Conservation (phyloP, 2,113 vertebrate genomes). For the Phaethornis superciliosus region DNA sequence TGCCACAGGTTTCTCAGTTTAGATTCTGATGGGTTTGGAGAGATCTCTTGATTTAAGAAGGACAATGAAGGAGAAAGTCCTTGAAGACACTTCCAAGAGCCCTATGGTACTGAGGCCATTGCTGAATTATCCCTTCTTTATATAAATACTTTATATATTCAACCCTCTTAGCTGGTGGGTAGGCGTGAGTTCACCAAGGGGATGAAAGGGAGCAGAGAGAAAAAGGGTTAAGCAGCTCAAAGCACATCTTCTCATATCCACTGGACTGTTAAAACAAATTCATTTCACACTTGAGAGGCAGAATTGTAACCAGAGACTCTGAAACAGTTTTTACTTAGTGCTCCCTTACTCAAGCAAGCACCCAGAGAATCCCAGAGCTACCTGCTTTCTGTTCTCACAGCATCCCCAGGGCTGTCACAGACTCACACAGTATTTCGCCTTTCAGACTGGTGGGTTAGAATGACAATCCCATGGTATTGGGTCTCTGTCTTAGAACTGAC, state of each 20-base stretch:
- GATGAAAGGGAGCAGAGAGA: background rate
- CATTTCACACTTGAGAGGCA: background rate
- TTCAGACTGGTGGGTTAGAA: background rate
- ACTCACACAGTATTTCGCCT: background rate
- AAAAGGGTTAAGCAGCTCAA: background rate
- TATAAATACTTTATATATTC: background rate
- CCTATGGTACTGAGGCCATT: background rate
- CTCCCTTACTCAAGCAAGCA: background rate
- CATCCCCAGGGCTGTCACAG: background rate
- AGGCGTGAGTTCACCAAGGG: background rate
- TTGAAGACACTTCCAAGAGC: background rate
- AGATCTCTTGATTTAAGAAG: background rate
- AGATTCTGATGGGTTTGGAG: background rate
- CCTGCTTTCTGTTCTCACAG: background rate
- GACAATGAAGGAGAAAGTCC: background rate
- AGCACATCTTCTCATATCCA: background rate
- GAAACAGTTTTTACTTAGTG: background rate
- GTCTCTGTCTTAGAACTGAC: background rate
- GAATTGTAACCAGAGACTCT: background rate
- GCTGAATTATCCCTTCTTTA: background rate
- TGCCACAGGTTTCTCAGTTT: background rate
- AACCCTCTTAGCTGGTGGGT: background rate
- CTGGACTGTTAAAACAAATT: background rate
- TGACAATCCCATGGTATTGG: background rate
- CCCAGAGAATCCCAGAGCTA: background rate